phyloP scores from a whole-genome alignment of 2,888 invertebrate genomes.

The Dasypolia templi region DNA sequence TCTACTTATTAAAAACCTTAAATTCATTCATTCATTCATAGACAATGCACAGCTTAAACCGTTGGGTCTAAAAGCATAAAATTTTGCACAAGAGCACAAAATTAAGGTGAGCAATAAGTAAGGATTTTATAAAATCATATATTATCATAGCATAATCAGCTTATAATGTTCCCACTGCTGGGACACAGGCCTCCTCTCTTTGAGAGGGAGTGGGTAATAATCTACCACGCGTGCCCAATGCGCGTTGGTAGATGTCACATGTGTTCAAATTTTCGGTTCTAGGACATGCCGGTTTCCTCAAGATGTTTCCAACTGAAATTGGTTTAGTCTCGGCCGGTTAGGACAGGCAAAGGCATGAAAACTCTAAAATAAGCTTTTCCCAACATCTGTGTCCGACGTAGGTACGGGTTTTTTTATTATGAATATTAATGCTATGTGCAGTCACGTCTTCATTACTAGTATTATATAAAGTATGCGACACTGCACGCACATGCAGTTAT shows the following conservation, averaged over 20 bases:
- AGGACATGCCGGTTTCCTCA: no score
- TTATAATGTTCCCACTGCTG: no score
- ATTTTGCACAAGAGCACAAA: neutral
- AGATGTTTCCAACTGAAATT: constrained; percentile 28
- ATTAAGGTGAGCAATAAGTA: neutral
- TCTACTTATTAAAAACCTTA: neutral
- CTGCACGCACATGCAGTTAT: constrained; percentile 18
- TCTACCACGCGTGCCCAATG: no score
- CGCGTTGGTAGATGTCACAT: no score
- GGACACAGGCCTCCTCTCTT: no score
- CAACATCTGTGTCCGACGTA: constrained; percentile 29
- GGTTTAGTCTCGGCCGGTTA: constrained; percentile 27
- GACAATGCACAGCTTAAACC: no score
- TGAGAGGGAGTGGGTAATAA: no score
- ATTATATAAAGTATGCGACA: constrained; percentile 21
- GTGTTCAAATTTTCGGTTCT: no score
- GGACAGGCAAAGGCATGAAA: constrained; percentile 36
- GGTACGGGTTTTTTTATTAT: constrained; percentile 4
- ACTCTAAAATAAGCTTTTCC: constrained; percentile 34
- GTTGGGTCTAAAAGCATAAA: neutral
- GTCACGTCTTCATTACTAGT: constrained; percentile 31
- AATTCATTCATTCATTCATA: neutral
- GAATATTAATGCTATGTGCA: constrained; percentile 23
- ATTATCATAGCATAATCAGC: no score
- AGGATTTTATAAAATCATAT: neutral